Evolutionary conservation across 2,888 invertebrate genomes (phyloP), one percentile per base, ranked within the genome.

Genomic region (Alviniconcha strummeri): DNA sequence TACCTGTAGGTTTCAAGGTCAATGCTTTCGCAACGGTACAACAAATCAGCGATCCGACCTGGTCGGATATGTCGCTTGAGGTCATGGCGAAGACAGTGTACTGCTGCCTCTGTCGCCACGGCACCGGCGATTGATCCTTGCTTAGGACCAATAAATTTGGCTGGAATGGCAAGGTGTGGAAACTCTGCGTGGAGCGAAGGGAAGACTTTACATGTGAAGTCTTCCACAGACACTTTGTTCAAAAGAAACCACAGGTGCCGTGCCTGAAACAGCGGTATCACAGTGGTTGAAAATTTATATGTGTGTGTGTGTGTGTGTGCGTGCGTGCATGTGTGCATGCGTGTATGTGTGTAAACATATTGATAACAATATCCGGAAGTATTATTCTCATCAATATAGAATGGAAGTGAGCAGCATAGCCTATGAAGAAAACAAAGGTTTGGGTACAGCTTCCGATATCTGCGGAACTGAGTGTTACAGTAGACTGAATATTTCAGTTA

Each of bases 331-430:
- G 67, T 57, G 6, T 60, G 17, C 60, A 71, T 56, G 54, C 5
- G 76, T 57, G 77, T 60, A 57, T 82, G 77, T 75, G 77, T 82
- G 77, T 82, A 36, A 36, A 36, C 36, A 36, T 36, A 36, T 36
- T 0, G 36, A 36, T 36, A 36, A 36, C 36, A 36, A 36, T 36
- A 36, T 36, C 36, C 3, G 36, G 36, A 36, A 36, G 36, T 36
- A 36, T 36, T 36, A 36, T 36, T 36, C 36, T 36, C 36, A 36
- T 36, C 36, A 36, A 36, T 36, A 36, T 36, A 36, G 36, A 36
- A 36, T 36, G 36, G 36, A 3, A 36, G 36, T 36, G 36, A 36
- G 36, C 3, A 36, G 36, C 3, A 3, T 36, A 36, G 36, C 36
- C 36, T 36, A 36, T 36, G 36, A 36, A 36, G 36, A 36, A 36